Evolutionary conservation across 2,888 invertebrate genomes (phyloP).

Genomic region (Polietes domitor): DNA sequence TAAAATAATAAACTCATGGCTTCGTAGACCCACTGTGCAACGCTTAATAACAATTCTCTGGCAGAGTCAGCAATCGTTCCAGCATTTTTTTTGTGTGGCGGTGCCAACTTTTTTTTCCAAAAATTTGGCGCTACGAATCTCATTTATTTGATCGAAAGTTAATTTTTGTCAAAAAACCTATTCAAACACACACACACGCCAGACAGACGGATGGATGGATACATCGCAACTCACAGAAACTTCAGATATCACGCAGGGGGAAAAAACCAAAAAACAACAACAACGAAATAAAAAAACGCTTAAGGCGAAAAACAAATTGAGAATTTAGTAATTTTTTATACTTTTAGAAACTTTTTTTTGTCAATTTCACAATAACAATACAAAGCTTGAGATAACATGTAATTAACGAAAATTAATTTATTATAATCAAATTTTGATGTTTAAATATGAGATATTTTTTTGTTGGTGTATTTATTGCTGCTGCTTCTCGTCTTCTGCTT

Average conservation of each 20-base stretch:
- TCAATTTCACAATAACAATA: constrained; percentile 17
- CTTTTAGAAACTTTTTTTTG: constrained; percentile 35
- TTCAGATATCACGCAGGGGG: background rate
- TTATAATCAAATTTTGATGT: constrained; percentile 52
- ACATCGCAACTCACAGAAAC: background rate
- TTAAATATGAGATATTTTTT: constrained; percentile 39
- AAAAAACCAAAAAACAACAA: constrained; percentile 15
- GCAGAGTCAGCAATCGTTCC: constrained; percentile 11
- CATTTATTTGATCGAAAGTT: constrained; percentile 55
- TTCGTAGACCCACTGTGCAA: background rate
- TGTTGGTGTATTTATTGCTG: background rate
- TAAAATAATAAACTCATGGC: no score
- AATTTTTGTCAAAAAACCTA: constrained; percentile 56
- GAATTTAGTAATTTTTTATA: constrained; percentile 48
- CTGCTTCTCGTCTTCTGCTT: background rate
- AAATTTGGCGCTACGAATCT: constrained; percentile 47
- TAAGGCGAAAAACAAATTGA: constrained; percentile 43
- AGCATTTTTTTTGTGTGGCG: constrained; percentile 23
- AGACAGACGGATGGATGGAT: background rate
- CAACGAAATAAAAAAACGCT: constrained; percentile 20
- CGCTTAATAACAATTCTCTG: background rate
- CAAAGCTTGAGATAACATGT: constrained; percentile 47
- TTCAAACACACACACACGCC: constrained; percentile 16
- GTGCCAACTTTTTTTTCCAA: constrained; percentile 19
- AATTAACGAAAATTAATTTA: constrained; percentile 51